These are phyloP conservation scores for Belgica antarctica DNA, from an alignment of 2,888 invertebrate species.

Conservation along the genomic window DNA sequence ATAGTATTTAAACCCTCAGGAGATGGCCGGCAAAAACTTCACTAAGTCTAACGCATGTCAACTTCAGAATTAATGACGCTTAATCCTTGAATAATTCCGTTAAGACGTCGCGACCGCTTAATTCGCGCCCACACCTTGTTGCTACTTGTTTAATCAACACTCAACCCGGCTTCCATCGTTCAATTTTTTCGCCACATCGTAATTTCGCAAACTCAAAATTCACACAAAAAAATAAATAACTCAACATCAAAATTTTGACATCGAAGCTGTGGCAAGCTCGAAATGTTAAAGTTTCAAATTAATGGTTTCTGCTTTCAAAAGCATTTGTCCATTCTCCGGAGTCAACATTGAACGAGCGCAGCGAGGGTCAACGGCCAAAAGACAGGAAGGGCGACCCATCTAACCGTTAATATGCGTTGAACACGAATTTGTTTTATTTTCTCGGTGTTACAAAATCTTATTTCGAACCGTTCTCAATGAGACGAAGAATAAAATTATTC, in stretches of 20 bases:
- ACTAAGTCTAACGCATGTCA: no score
- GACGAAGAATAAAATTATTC: constrained; percentile 4
- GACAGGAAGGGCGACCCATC: constrained; percentile 28
- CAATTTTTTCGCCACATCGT: no score
- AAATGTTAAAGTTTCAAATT: constrained; percentile 6
- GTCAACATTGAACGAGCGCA: neutral
- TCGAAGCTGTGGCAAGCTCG: neutral
- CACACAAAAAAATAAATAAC: neutral
- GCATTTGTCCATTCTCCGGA: no score
- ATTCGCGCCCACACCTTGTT: no score
- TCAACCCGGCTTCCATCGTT: no score
- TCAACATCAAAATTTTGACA: constrained; percentile 17
- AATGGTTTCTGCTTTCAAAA: constrained; percentile 11
- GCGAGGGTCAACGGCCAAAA: constrained; percentile 36
- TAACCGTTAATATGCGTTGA: constrained; percentile 39
- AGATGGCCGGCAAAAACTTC: no score
- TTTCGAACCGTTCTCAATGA: neutral
- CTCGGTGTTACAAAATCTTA: constrained; percentile 20
- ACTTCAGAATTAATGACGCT: no score
- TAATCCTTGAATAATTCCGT: no score
- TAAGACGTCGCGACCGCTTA: no score
- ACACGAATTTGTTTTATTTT: constrained; percentile 9
- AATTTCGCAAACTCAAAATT: no score
- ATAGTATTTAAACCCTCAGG: no score
- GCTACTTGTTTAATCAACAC: no score